phyloP scores from a whole-genome alignment of 2,888 invertebrate genomes.

The Stomorhina lunata region DNA sequence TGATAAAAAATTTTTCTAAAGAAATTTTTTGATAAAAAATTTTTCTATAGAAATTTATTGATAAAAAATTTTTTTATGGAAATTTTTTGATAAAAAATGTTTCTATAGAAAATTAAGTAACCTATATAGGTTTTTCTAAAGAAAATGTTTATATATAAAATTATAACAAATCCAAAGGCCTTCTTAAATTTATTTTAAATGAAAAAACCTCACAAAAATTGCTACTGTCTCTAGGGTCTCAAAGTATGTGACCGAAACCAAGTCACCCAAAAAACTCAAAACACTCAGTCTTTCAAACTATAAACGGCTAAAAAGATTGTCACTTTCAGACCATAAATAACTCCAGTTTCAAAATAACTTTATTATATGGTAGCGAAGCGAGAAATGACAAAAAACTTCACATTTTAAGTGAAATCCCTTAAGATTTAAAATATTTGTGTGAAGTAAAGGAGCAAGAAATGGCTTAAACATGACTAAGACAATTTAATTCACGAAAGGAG shows the following conservation, averaged over 20 bases:
- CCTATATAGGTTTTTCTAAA: too few relatives aligned
- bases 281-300: slow-evolving; percentile 47
- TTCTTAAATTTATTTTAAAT: too few relatives aligned
- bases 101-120: too few relatives aligned
- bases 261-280: slow-evolving; percentile 27
- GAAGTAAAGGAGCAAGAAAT: slow-evolving; percentile 34
- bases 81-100: too few relatives aligned
- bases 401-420: slow-evolving; percentile 55
- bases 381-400: background rate
- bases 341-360: slow-evolving; percentile 37
- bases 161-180: too few relatives aligned
- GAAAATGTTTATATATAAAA: too few relatives aligned
- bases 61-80: too few relatives aligned
- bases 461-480: slow-evolving; percentile 29
- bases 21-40: too few relatives aligned
- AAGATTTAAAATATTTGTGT: slow-evolving; percentile 41
- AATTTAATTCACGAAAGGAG: background rate
- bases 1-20: too few relatives aligned
- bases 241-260: slow-evolving; percentile 10
- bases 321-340: slow-evolving; percentile 49
- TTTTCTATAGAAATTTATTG: too few relatives aligned
- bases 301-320: slow-evolving; percentile 18
- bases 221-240: background rate
- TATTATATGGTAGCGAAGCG: slow-evolving; percentile 25
- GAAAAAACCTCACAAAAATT: too few relatives aligned